A percentile compares a stretch with the other conserved stretches of the same genome.
Evolutionary conservation across 2,888 invertebrate species (phyloP).

Genomic region (Anaspis maculata): DNA sequence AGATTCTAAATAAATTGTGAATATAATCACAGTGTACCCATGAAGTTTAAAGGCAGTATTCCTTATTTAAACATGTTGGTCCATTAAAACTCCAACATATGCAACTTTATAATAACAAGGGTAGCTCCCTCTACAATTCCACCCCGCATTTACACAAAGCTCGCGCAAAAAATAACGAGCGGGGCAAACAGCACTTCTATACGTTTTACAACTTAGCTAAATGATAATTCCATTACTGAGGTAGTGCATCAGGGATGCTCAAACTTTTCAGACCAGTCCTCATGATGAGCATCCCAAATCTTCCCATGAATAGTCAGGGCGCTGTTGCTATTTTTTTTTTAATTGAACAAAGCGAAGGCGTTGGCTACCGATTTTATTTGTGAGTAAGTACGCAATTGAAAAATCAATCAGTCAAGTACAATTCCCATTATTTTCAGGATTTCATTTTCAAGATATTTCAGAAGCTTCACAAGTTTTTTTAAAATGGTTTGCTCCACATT

Average conservation of each 20-base stretch:
- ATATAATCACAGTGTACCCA: too few species aligned
- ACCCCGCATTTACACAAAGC: constrained; percentile 28
- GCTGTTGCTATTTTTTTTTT: neutral
- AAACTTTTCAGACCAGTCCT: neutral
- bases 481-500: too few species aligned
- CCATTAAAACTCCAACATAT: constrained; percentile 30
- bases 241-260: constrained; percentile 8
- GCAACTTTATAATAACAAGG: constrained; percentile 34
- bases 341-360: neutral
- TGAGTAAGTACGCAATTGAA: too few species aligned
- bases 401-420: too few species aligned
- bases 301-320: too few species aligned
- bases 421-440: too few species aligned
- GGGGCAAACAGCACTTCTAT: constrained; percentile 31
- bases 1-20: too few species aligned
- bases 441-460: too few species aligned
- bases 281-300: too few species aligned
- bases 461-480: too few species aligned
- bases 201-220: constrained; percentile 36
- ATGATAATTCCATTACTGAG: constrained; percentile 35
- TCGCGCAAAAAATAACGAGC: constrained; percentile 34
- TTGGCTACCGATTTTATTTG: too few species aligned
- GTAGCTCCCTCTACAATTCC: constrained; percentile 27
- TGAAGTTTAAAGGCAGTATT: too few species aligned
- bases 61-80: constrained; percentile 10